Evolutionary conservation across 2,797 vertebrate species (phyloP).

Genomic region (Pseudomugil tenellus): DNA sequence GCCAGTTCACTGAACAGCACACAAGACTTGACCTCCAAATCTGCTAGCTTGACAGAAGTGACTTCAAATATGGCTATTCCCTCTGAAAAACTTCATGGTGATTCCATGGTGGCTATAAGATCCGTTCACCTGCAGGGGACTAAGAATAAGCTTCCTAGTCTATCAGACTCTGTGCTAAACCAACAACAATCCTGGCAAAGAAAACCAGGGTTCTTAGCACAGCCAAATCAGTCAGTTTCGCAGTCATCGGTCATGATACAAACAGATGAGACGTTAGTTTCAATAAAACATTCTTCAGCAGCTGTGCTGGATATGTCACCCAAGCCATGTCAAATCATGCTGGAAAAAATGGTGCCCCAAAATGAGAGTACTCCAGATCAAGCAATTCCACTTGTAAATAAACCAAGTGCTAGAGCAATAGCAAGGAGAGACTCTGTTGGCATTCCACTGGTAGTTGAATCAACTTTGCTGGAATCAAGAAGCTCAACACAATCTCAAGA

Average conservation of each 20-base stretch:
- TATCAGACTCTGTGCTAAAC: slow-evolving; percentile 26
- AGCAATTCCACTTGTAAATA: slow-evolving; percentile 72
- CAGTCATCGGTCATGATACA: slow-evolving; percentile 6
- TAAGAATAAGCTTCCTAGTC: slow-evolving; percentile 16
- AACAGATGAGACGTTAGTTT: slow-evolving; percentile 30
- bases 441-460: slow-evolving; percentile 70
- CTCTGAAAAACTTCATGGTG: slow-evolving; percentile 32
- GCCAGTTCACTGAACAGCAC: slow-evolving; percentile 53
- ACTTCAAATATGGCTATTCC: slow-evolving; percentile 7
- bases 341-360: slow-evolving; percentile 12
- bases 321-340: slow-evolving; percentile 39
- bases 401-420: slow-evolving; percentile 53
- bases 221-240: slow-evolving; percentile 22
- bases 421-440: slow-evolving; percentile 63
- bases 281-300: slow-evolving; percentile 71
- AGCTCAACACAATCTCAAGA: slow-evolving; percentile 28
- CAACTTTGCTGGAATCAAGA: slow-evolving; percentile 30
- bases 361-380: slow-evolving; percentile 34
- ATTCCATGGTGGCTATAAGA: slow-evolving; percentile 9
- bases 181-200: slow-evolving; percentile 35
- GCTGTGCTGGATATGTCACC: slow-evolving; percentile 76
- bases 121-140: slow-evolving; percentile 9
- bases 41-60: slow-evolving; percentile 20
- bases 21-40: slow-evolving; percentile 65
- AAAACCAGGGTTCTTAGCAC: slow-evolving; percentile 11